These are phyloP conservation scores for Apoda limacodes DNA, from an alignment of 2,888 invertebrate species.

Conservation along the genomic window DNA sequence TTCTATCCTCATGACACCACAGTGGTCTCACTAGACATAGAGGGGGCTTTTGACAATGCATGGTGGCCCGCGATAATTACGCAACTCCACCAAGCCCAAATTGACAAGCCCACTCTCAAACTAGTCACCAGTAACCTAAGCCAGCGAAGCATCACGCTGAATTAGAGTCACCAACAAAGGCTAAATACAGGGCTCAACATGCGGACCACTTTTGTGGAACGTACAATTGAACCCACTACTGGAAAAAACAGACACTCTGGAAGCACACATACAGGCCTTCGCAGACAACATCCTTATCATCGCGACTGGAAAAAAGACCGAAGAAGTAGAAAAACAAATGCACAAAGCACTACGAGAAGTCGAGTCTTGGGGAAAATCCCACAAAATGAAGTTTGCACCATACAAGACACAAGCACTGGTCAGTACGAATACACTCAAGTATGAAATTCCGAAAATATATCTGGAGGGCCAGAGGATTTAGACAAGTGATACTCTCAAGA, in stretches of 20 bases:
- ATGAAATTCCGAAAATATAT: neutral
- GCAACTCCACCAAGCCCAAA: too few relatives aligned
- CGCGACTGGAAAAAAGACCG: neutral
- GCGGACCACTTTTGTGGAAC: too few relatives aligned
- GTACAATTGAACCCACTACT: too few relatives aligned
- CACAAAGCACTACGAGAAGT: neutral
- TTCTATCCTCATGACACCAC: slow-evolving; percentile 10
- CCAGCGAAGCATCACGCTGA: too few relatives aligned
- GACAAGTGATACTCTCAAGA: neutral
- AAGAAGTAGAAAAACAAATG: neutral
- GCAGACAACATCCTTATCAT: neutral
- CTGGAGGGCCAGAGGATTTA: neutral
- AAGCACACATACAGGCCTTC: too few relatives aligned
- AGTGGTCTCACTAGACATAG: slow-evolving; percentile 3
- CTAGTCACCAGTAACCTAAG: too few relatives aligned
- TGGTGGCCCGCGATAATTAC: too few relatives aligned
- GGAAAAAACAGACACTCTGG: too few relatives aligned
- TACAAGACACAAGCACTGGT: slow-evolving; percentile 14
- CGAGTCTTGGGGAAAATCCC: neutral
- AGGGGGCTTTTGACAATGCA: too few relatives aligned
- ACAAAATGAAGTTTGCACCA: slow-evolving; percentile 8
- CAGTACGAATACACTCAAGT: neutral
- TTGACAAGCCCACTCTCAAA: too few relatives aligned
- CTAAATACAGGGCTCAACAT: too few relatives aligned
- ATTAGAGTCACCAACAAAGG: too few relatives aligned